A percentile compares a stretch with the other conserved stretches of the same genome.
phyloP scores from a whole-genome alignment of 2,113 vertebrate genomes.

The Acrocephalus kingi region DNA sequence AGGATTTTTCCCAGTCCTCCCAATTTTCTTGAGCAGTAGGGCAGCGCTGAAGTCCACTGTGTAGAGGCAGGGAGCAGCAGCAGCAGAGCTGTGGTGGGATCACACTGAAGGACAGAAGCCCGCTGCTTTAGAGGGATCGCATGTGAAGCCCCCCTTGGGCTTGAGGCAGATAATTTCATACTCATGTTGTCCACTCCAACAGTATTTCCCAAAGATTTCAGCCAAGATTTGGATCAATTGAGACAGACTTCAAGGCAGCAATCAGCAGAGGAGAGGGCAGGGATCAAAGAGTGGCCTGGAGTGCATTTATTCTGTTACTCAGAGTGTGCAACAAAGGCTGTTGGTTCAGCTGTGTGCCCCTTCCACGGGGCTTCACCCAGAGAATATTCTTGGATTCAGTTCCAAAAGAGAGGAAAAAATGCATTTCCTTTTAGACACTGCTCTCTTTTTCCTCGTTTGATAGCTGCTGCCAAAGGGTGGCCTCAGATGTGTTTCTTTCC shows the following conservation, averaged over 20 bases:
- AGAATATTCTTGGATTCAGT: background rate
- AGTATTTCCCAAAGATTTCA: background rate
- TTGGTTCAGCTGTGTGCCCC: slow-evolving; percentile 62
- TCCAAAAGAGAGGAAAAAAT: background rate
- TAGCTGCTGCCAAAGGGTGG: slow-evolving; percentile 17
- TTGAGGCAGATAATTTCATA: background rate
- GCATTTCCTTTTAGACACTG: background rate
- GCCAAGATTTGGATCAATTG: background rate
- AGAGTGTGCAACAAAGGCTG: background rate
- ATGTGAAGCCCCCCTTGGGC: background rate
- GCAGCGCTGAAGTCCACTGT: background rate
- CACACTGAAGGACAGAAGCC: background rate
- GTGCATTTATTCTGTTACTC: background rate
- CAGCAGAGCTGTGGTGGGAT: background rate
- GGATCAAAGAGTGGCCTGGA: background rate
- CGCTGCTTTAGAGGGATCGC: background rate
- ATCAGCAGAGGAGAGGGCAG: background rate
- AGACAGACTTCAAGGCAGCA: background rate
- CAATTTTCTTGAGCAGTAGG: background rate
- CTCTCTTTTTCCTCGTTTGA: background rate
- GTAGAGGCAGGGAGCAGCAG: background rate
- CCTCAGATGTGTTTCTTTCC: slow-evolving; percentile 29
- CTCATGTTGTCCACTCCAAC: background rate
- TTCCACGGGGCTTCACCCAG: background rate
- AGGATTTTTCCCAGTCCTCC: background rate